phyloP scores from a whole-genome alignment of 1,140 invertebrate genomes.

The Ephestia elutella region DNA sequence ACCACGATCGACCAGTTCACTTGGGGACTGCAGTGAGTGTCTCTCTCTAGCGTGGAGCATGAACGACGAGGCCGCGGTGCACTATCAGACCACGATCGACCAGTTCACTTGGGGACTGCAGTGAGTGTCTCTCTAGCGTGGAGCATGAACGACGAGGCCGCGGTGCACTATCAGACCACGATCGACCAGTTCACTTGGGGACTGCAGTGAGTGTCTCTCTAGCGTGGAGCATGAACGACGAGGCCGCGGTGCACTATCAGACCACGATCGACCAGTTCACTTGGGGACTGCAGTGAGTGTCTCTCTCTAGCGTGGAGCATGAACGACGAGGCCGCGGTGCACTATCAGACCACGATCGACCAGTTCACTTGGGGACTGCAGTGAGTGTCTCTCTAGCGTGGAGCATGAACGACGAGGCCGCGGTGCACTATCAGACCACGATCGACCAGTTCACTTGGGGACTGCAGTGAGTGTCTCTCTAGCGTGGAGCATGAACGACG shows the following conservation, averaged over 20 bases:
- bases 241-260: conserved; percentile 93
- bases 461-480: conserved; percentile 74
- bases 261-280: conserved; percentile 95
- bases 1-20: conserved; percentile 95
- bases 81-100: conserved; percentile 96
- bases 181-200: conserved; percentile 94
- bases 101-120: conserved; percentile 89
- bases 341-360: conserved; percentile 96
- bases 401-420: conserved; percentile 90
- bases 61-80: conserved; percentile 89
- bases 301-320: no score
- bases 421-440: conserved; percentile 92
- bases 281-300: conserved; percentile 81
- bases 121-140: conserved; percentile 69
- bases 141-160: conserved; percentile 90
- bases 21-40: conserved; percentile 81
- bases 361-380: conserved; percentile 89
- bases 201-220: conserved; percentile 74
- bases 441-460: conserved; percentile 94
- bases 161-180: conserved; percentile 92
- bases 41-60: no score
- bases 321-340: conserved; percentile 89
- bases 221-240: no score
- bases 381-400: conserved; percentile 69
- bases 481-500: no score